Conservation (phyloP, 2,888 invertebrate species). For the Ecdyonurus torrentis region DNA sequence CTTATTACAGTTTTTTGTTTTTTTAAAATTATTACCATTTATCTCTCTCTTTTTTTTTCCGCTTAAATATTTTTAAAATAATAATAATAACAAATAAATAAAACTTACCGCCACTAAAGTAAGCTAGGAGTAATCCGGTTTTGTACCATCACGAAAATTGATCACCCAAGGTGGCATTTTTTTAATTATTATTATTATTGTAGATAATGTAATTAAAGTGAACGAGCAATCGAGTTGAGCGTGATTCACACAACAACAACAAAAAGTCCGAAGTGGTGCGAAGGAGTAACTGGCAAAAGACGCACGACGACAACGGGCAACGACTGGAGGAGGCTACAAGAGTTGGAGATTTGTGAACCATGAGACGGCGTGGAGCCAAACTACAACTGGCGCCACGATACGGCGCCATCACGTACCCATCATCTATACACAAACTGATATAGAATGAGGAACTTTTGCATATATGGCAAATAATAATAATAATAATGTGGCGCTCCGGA, state of each 20-base stretch:
- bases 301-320: neutral
- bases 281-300: neutral
- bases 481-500: neutral
- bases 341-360: neutral
- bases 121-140: neutral
- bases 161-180: neutral
- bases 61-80: too few relatives aligned
- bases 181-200: too few relatives aligned
- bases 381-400: neutral
- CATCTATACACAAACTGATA: neutral
- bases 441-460: neutral
- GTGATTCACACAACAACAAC: too few relatives aligned
- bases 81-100: too few relatives aligned
- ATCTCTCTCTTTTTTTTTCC: too few relatives aligned
- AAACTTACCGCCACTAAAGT: too few relatives aligned
- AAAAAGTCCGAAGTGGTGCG: too few relatives aligned
- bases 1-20: too few relatives aligned
- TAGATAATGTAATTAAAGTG: too few relatives aligned
- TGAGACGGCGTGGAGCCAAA: neutral
- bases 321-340: neutral
- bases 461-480: neutral
- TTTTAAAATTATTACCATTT: too few relatives aligned
- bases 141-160: neutral
- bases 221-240: too few relatives aligned
- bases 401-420: neutral